Conservation (phyloP, 2,797 vertebrate species). For the Pterois miles region DNA sequence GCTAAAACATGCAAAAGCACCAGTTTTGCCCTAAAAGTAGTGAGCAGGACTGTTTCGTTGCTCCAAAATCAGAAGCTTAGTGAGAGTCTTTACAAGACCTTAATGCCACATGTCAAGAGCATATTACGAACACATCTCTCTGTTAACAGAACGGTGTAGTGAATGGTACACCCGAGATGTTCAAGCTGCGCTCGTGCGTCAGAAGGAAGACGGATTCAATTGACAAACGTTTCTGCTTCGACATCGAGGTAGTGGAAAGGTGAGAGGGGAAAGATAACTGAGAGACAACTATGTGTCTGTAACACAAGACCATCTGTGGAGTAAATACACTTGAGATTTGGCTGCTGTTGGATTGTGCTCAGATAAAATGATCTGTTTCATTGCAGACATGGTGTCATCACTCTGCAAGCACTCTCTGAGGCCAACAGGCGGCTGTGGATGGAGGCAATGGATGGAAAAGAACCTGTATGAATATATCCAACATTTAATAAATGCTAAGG, state of each 20-base stretch:
- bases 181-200: conserved; percentile 95
- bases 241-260: conserved; percentile 98
- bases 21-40: background rate
- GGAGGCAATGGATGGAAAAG: conserved; percentile 99
- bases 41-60: background rate
- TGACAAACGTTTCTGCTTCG: conserved; percentile 98
- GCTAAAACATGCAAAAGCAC: background rate
- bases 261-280: conserved; percentile 65
- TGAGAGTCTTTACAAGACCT: background rate
- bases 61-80: background rate
- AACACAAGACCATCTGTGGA: background rate
- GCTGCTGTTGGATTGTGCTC: background rate
- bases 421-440: conserved; percentile 96
- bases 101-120: background rate
- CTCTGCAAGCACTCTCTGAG: conserved; percentile 95
- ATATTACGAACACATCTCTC: conserved; percentile 12
- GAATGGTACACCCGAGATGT: conserved; percentile 90
- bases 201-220: conserved; percentile 97
- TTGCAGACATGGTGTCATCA: conserved; percentile 94
- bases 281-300: background rate
- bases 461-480: conserved; percentile 86
- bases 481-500: background rate
- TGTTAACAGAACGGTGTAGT: conserved; percentile 90
- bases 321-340: background rate
- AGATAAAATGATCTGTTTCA: conserved; percentile 1